Base-by-base conservation (phyloP, 2,797 vertebrate species). In the Oceanodroma leucorhoa region DNA sequence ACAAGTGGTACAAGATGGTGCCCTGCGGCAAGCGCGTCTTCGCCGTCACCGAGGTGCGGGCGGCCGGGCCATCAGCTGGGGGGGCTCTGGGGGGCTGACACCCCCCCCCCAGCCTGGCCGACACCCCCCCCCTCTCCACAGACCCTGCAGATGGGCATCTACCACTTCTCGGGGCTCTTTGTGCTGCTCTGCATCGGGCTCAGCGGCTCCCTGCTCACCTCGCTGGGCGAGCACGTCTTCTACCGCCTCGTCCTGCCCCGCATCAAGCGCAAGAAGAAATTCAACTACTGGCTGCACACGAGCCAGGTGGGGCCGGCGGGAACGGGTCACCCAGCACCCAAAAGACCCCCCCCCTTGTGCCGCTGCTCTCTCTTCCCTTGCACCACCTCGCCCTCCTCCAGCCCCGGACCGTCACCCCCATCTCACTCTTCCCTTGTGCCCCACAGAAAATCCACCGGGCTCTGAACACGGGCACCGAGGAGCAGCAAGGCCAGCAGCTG, bases 121-220 rank as follows among this genome's bases (percentile, higher is more conserved):
- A 55, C 13, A 6, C 5, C 7, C 26, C 10, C 10, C 10, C 64
- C 50, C 3, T 45, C 57, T 46, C 40, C 32, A 1, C 97, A 99
- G 99, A 99, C 98, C 18, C 97, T 99, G 53, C 99, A 99, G 98
- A 99, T 99, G 99, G 98, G 99, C 21, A 98, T 99, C 95, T 98
- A 98, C 76, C 99, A 99, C 97, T 99, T 99, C 96, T 99, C 99
- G 0, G 99, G 99, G 50, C 98, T 99, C 62, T 99, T 99, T 0
- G 97, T 99, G 87, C 96, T 99, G 87, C 96, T 99, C 45, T 99
- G 99, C 89, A 96, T 99, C 6, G 99, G 99, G 13, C 98, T 99
- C 43, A 97, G 98, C 6, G 98, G 98, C 5, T 98, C 99, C 0
- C 96, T 99, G 87, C 98, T 99, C 83, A 98, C 98, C 65, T 98